A percentile compares a stretch with the other conserved stretches of the same genome.
phyloP scores from a whole-genome alignment of 2,113 vertebrate species.

The Alligator mississippiensis region DNA sequence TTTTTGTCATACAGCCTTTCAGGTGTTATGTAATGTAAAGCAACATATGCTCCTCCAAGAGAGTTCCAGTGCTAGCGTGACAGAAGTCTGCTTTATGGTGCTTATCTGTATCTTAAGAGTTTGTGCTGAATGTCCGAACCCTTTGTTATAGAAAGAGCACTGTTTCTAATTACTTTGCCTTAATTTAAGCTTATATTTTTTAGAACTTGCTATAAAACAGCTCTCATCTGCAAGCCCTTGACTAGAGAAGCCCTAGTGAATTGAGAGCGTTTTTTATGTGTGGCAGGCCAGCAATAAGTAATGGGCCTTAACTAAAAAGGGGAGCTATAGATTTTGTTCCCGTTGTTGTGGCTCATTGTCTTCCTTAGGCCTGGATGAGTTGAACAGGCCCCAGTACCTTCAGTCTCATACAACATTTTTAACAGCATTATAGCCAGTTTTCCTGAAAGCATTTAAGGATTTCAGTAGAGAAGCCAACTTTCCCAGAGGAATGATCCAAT shows the following conservation, averaged over 20 bases:
- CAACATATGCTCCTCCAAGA: not conserved
- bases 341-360: constrained; percentile 36
- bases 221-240: not conserved
- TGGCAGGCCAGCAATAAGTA: not conserved
- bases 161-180: constrained; percentile 4
- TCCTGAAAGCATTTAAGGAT: constrained; percentile 70
- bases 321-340: constrained; percentile 53
- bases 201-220: rapidly evolving
- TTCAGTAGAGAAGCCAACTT: constrained; percentile 51
- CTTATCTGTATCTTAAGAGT: not conserved
- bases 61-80: rapidly evolving
- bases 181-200: constrained; percentile 10
- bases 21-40: not conserved
- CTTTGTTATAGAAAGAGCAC: not conserved
- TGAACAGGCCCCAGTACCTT: constrained; percentile 63
- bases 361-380: constrained; percentile 29
- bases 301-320: not conserved
- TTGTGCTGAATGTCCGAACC: not conserved
- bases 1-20: not conserved
- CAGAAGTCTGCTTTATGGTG: rapidly evolving
- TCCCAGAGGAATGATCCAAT: constrained; percentile 77
- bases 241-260: not conserved
- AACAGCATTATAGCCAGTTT: constrained; percentile 65
- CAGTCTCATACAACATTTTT: constrained; percentile 64
- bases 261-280: rapidly evolving